A percentile compares a stretch with the other conserved stretches of the same genome.
phyloP scores from a whole-genome alignment of 2,113 vertebrate species.

The Semnornis frantzii region DNA sequence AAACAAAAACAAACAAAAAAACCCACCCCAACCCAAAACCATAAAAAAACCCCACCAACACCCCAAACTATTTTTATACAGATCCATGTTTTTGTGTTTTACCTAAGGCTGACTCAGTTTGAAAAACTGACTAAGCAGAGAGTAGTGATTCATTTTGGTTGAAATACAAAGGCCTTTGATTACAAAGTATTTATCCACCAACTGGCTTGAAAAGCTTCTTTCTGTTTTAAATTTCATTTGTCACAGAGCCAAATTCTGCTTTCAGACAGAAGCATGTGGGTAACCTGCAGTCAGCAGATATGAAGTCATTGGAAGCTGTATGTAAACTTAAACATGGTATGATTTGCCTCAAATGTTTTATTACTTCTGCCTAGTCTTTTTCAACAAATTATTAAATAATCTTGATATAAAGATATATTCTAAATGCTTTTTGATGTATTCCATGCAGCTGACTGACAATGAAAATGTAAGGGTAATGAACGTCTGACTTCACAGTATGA shows the following conservation, averaged over 20 bases:
- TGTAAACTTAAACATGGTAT: neutral
- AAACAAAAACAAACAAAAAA: neutral
- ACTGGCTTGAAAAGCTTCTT: constrained; percentile 7
- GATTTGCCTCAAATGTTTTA: neutral
- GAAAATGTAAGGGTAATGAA: neutral
- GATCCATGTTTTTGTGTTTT: neutral
- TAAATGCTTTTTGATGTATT: neutral
- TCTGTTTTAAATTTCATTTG: neutral
- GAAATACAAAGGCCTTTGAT: constrained; percentile 19
- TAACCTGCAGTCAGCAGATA: neutral
- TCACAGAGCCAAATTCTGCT: neutral
- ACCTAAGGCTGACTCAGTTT: neutral
- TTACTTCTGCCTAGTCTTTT: neutral
- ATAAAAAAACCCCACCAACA: too few relatives aligned
- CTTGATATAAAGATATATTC: neutral
- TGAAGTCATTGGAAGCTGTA: neutral
- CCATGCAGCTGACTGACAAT: neutral
- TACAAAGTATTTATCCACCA: constrained; percentile 4
- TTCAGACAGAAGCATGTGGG: neutral
- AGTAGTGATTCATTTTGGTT: neutral
- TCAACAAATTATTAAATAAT: neutral
- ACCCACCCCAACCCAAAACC: too few relatives aligned
- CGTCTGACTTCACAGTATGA: neutral
- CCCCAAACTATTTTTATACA: neutral
- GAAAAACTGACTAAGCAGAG: neutral